Conservation (phyloP, 2,797 vertebrate species). For the Ctenochaetus hawaiiensis region DNA sequence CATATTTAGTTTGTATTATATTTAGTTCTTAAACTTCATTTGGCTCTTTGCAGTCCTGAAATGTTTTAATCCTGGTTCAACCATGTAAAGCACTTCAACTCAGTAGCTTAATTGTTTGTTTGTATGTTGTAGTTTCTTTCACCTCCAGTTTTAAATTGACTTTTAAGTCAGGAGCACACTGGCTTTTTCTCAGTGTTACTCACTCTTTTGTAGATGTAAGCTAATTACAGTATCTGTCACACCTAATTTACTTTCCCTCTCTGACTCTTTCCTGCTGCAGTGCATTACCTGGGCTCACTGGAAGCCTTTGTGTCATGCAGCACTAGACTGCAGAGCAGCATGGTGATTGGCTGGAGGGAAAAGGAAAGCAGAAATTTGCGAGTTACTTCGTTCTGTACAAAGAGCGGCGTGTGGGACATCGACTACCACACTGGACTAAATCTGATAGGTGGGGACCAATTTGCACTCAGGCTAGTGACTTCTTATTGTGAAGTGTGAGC, state of each 20-base stretch:
- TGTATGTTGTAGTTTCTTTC: not conserved
- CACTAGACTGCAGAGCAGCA: slow-evolving; percentile 75
- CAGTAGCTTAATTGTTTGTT: not conserved
- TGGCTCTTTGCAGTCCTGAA: too few species aligned
- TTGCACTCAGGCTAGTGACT: not conserved
- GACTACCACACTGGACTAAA: slow-evolving; percentile 85
- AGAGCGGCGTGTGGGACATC: slow-evolving; percentile 84
- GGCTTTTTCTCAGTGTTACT: not conserved
- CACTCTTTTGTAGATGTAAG: slow-evolving; percentile 6
- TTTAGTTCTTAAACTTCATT: too few species aligned
- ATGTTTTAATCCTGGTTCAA: not conserved
- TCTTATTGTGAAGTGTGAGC: not conserved
- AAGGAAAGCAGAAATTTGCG: slow-evolving; percentile 75
- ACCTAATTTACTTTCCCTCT: slow-evolving; percentile 16
- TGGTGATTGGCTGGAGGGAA: slow-evolving; percentile 86
- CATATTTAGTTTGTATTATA: too few species aligned
- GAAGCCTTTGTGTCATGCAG: slow-evolving; percentile 87
- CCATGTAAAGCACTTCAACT: not conserved
- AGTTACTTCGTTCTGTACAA: slow-evolving; percentile 77
- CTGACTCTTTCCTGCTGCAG: slow-evolving; percentile 56
- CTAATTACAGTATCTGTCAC: slow-evolving; percentile 18
- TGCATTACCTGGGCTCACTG: slow-evolving; percentile 83
- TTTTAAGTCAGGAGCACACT: not conserved
- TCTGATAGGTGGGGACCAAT: slow-evolving; percentile 82
- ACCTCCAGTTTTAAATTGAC: not conserved